Base-by-base conservation (phyloP, 1,140 invertebrate species). In the Aradophagus sp. region DNA sequence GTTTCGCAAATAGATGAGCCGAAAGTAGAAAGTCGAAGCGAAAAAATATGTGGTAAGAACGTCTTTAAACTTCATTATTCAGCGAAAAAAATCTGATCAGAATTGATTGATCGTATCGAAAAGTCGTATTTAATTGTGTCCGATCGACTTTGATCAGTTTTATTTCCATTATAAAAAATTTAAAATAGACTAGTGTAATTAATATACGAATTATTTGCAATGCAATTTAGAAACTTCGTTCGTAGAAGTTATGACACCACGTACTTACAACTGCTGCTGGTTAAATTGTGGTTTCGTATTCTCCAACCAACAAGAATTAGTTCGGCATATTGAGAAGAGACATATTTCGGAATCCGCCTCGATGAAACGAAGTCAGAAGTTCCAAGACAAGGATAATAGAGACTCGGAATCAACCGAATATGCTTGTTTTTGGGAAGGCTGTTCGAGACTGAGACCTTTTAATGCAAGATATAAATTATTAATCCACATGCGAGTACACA, bases 401-500 rank as follows among this genome's bases (percentile, higher is more conserved):
- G 79, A 81, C 0, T 38, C 32, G 31, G 65, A 74, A 2, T 6
- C 27, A 34, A 56, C 59, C 23, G 95, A 97, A 74, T 98, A 96
- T 80, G 93, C 93, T 11, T 99, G 97, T 81, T 91, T 93, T 32
- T 99, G 97, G 97, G 86, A 90, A 32, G 92, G 92, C 1, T 99
- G 97, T 86, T 92, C 93, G 0, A 87, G 96, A 17, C 26, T 53
- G 10, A 13, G 92, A 26, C 95, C 96, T 0, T 99, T 99, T 84
- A 98, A 98, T 84, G 97, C 97, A 0, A 88, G 97, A 44, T 99
- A 99, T 87, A 99, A 98, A 80, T 86, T 99, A 4, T 89, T 98
- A 5, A 98, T 98, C 55, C 97, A 98, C 81, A 98, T 98, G 96
- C 83, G 96, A 5, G 95, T 98, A 0, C 97, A 98, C 80, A 96